Conservation (phyloP, 2,888 invertebrate genomes). For the Bimastos eiseni region DNA sequence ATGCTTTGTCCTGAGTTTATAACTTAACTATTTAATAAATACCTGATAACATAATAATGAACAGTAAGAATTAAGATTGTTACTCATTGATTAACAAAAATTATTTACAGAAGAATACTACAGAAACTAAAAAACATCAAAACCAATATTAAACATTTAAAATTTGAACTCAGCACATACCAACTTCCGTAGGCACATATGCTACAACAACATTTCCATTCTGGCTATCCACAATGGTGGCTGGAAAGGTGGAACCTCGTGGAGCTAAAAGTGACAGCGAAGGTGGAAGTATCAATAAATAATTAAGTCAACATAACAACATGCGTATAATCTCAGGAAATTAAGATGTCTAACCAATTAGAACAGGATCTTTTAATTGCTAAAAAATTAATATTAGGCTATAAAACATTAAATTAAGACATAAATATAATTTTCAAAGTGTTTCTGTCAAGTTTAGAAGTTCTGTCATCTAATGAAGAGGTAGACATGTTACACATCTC, state of each 20-base stretch:
- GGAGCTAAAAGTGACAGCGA: slow-evolving; percentile 73
- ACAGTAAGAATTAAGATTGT: not conserved
- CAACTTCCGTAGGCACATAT: slow-evolving; percentile 84
- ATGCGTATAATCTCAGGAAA: not conserved
- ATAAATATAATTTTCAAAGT: not conserved
- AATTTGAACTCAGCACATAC: slow-evolving; percentile 48
- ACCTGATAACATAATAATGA: not conserved
- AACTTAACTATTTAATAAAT: not conserved
- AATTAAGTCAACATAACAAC: not conserved
- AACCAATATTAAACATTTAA: not conserved
- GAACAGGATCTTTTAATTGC: not conserved
- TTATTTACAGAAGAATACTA: not conserved
- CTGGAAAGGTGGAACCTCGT: slow-evolving; percentile 70
- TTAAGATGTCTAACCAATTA: not conserved
- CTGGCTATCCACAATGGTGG: slow-evolving; percentile 75
- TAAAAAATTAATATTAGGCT: not conserved
- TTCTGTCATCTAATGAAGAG: not conserved
- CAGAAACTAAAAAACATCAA: not conserved
- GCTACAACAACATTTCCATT: slow-evolving; percentile 83
- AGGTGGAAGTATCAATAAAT: not conserved
- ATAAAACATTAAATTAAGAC: not conserved
- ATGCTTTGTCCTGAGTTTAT: not conserved
- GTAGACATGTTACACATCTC: not conserved
- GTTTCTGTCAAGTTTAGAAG: not conserved
- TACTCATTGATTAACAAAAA: not conserved